phyloP scores from a whole-genome alignment of 2,888 invertebrate genomes.

The Digitonthophagus gazella region DNA sequence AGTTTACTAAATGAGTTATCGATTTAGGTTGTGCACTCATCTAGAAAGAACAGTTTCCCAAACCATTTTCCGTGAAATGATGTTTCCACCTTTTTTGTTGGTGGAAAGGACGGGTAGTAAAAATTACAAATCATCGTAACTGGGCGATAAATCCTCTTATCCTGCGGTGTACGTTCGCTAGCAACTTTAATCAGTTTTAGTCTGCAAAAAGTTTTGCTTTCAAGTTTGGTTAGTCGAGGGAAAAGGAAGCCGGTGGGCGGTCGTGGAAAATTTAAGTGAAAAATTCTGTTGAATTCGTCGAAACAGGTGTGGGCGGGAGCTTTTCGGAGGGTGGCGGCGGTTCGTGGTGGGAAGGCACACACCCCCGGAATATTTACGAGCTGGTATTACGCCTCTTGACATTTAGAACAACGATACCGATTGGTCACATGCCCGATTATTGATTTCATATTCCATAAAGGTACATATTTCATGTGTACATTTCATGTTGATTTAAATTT shows the following conservation, averaged over 20 bases:
- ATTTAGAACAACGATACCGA: neutral
- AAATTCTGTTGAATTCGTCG: neutral
- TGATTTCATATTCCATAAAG: neutral
- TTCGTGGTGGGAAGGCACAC: neutral
- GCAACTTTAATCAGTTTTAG: conserved; percentile 1
- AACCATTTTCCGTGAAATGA: conserved; percentile 30
- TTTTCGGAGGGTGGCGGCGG: neutral
- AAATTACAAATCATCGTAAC: neutral
- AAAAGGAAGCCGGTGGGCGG: neutral
- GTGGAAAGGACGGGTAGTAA: neutral
- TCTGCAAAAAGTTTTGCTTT: neutral
- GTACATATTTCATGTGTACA: neutral
- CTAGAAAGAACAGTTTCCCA: conserved; percentile 21
- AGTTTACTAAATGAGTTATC: conserved; percentile 22
- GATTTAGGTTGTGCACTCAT: conserved; percentile 10
- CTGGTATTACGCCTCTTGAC: neutral
- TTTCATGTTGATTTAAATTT: neutral
- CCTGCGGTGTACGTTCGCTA: neutral
- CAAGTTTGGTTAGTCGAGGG: neutral
- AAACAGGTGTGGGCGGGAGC: neutral
- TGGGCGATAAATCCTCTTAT: neutral
- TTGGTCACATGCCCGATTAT: neutral
- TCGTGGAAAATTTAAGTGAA: neutral
- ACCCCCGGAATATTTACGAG: neutral
- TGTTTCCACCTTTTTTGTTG: conserved; percentile 21